Percentiles rank a stretch among this genome's conserved stretches.
phyloP scores from a whole-genome alignment of 2,888 invertebrate species.

The Orchesella flavescens region DNA sequence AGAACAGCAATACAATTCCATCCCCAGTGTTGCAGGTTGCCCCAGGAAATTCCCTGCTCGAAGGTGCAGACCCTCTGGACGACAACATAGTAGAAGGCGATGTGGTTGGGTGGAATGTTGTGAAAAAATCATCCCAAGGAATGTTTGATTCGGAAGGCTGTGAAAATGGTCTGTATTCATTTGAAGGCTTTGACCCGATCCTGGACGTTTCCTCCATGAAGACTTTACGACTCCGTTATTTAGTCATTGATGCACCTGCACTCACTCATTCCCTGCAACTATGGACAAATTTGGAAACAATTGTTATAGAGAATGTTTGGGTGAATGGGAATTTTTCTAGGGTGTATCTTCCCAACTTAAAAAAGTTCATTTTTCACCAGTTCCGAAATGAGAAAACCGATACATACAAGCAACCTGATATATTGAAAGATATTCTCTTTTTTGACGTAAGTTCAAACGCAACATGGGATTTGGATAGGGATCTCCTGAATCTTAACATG shows the following conservation, averaged over 20 bases:
- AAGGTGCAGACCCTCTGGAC: not conserved
- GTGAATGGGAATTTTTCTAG: conserved; percentile 41
- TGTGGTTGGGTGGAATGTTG: conserved; percentile 11
- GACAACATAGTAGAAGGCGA: not conserved
- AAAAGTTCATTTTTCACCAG: conserved; percentile 49
- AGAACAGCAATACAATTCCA: not conserved
- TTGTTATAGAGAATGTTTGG: conserved; percentile 51
- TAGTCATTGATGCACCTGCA: conserved; percentile 37
- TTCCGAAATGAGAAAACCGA: conserved; percentile 38
- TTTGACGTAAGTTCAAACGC: conserved; percentile 26
- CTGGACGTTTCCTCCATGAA: conserved; percentile 3
- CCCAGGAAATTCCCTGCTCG: conserved; percentile 22
- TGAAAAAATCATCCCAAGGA: conserved; percentile 33
- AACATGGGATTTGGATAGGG: conserved; percentile 46
- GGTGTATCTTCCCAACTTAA: conserved; percentile 37
- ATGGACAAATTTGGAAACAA: conserved; percentile 41
- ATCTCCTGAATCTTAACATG: conserved; percentile 34
- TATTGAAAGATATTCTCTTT: conserved; percentile 39
- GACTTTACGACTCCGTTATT: conserved; percentile 17
- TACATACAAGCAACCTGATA: conserved; percentile 32
- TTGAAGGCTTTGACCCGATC: conserved; percentile 38
- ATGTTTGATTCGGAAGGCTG: conserved; percentile 41
- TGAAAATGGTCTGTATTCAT: conserved; percentile 42
- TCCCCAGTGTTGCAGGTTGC: conserved; percentile 2
- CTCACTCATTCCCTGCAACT: not conserved